Conservation (phyloP, 2,113 vertebrate genomes). For the Chamaea fasciata region DNA sequence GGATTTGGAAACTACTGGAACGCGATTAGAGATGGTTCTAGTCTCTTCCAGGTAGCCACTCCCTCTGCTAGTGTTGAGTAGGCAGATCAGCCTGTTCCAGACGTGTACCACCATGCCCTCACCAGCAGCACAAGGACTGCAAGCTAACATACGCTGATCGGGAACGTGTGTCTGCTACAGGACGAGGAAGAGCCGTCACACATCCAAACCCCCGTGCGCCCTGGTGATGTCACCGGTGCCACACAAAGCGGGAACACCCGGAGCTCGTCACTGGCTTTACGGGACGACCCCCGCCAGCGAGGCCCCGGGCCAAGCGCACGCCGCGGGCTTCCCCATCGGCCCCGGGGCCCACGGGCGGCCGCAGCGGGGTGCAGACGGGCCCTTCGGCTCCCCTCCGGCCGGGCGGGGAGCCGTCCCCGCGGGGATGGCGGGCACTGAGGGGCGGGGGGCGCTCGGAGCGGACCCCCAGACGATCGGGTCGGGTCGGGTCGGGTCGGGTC, state of each 20-base stretch:
- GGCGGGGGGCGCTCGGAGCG: too few species aligned
- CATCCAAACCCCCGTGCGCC: background rate
- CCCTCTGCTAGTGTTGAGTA: background rate
- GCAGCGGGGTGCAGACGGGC: background rate
- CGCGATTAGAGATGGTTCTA: background rate
- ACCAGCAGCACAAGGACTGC: background rate
- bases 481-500: background rate
- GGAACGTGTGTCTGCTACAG: fast-evolving
- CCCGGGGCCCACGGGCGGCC: background rate
- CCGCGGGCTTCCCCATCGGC: background rate
- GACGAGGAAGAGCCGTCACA: background rate
- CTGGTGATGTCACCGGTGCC: background rate
- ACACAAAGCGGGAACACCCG: background rate
- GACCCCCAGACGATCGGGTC: background rate
- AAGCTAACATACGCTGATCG: fast-evolving
- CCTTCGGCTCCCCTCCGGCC: background rate
- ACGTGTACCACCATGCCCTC: background rate
- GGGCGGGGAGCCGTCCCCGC: background rate
- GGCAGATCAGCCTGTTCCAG: background rate
- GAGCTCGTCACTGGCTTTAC: background rate
- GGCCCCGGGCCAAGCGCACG: background rate
- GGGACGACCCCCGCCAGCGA: background rate
- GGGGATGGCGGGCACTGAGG: background rate
- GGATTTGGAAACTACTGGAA: background rate
- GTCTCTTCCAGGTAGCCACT: background rate